Percentiles rank a stretch among this genome's conserved stretches.
phyloP scores from a whole-genome alignment of 1,140 invertebrate genomes.

The Mizuhopecten yessoensis region DNA sequence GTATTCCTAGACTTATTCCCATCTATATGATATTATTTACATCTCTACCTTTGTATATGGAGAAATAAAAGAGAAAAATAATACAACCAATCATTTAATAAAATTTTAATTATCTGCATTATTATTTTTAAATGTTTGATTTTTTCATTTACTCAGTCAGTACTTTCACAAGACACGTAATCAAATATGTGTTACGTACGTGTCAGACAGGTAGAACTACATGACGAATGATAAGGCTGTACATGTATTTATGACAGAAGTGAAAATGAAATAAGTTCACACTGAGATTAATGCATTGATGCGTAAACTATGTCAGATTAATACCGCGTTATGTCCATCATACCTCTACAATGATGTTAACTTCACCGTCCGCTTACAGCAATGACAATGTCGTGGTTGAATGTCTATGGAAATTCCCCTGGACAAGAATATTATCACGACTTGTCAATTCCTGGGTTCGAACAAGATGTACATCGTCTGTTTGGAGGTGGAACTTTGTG shows the following conservation, averaged over 20 bases:
- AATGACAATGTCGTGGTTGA: neutral
- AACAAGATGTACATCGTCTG: neutral
- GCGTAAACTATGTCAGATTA: neutral
- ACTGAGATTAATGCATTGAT: neutral
- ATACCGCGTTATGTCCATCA: neutral
- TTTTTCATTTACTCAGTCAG: no score
- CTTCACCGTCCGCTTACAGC: neutral
- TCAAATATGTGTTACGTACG: no score
- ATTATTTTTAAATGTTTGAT: no score
- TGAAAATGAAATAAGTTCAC: constrained; percentile 7
- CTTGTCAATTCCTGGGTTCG: neutral
- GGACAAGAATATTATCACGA: neutral
- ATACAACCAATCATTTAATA: no score
- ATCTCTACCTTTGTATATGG: no score
- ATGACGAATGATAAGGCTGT: neutral
- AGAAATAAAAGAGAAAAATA: no score
- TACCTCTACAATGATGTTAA: neutral
- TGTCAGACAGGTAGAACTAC: neutral
- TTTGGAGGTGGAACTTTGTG: neutral
- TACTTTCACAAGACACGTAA: no score
- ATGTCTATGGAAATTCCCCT: neutral
- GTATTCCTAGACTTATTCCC: no score
- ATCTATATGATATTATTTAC: no score
- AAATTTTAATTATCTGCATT: no score
- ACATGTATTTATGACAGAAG: neutral